Evolutionary conservation across 2,797 vertebrate genomes (phyloP).

Genomic region (Callimico goeldii): DNA sequence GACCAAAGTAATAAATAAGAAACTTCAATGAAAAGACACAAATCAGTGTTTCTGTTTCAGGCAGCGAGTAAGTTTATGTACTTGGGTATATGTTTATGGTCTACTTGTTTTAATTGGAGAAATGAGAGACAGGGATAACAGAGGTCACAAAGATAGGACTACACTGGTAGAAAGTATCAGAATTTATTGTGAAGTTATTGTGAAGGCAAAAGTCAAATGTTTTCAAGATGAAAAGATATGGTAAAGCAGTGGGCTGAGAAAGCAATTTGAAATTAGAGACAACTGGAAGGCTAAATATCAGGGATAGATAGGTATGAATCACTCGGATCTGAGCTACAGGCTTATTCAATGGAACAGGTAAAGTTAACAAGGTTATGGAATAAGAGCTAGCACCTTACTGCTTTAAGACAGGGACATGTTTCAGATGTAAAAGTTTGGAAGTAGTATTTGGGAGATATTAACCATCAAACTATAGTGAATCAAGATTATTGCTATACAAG

Average conservation of each 20-base stretch:
- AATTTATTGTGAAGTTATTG: not conserved
- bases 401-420: not conserved
- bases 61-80: not conserved
- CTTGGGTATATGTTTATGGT: not conserved
- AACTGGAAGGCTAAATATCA: not conserved
- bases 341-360: not conserved
- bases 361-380: not conserved
- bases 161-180: not conserved
- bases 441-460: not conserved
- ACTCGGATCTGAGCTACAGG: not conserved
- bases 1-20: not conserved
- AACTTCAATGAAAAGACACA: not conserved
- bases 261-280: not conserved
- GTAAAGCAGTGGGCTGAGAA: not conserved
- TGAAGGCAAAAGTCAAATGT: not conserved
- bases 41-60: not conserved
- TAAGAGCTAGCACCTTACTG: not conserved
- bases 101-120: not conserved
- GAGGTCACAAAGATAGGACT: not conserved
- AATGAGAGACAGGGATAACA: not conserved
- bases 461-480: not conserved
- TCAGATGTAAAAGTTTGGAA: not conserved
- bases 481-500: not conserved
- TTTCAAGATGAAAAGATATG: not conserved
- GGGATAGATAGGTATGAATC: not conserved